Evolutionary conservation across 2,113 vertebrate species (phyloP).

Genomic region (Microtus oregoni): DNA sequence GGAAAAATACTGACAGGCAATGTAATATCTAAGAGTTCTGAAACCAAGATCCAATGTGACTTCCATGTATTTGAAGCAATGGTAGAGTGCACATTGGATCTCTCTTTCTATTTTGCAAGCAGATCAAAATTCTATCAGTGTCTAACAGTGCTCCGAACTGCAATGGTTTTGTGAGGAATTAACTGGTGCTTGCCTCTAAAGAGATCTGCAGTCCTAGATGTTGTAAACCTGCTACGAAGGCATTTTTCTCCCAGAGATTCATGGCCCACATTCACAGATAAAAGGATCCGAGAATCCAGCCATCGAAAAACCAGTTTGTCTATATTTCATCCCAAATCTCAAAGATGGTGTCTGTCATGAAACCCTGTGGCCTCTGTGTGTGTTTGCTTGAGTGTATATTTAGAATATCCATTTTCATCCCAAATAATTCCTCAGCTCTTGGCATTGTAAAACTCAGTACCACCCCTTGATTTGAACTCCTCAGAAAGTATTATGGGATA

Average conservation of each 20-base stretch:
- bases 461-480: neutral
- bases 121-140: neutral
- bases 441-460: neutral
- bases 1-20: neutral
- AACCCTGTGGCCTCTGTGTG: neutral
- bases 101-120: neutral
- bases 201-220: neutral
- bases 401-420: neutral
- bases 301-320: neutral
- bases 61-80: neutral
- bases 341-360: conserved; percentile 3
- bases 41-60: neutral
- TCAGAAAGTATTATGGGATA: neutral
- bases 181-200: neutral
- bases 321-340: conserved; percentile 17
- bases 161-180: neutral
- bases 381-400: neutral
- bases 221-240: neutral
- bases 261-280: neutral
- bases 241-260: conserved; percentile 9
- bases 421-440: neutral
- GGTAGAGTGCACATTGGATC: neutral
- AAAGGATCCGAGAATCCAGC: neutral
- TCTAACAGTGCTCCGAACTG: neutral
- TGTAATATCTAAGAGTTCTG: neutral